Conservation (phyloP, 2,888 invertebrate species). For the Phyllotreta cruciferae region DNA sequence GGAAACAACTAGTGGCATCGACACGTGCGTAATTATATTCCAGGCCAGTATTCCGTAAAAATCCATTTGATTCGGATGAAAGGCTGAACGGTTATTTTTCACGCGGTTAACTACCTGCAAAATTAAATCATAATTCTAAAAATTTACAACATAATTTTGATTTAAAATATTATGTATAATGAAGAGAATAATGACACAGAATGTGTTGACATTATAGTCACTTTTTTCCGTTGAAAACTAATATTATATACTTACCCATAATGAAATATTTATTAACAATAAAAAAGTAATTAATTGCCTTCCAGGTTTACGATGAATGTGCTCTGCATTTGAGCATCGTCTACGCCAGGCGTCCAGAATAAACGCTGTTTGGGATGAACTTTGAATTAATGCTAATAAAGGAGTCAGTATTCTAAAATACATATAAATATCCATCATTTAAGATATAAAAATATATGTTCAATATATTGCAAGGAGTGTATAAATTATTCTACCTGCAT, state of each 20-base stretch:
- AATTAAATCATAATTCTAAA: constrained; percentile 27
- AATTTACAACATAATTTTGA: too few relatives aligned
- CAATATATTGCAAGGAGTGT: background rate
- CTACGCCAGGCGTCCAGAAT: constrained; percentile 77
- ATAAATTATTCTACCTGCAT: background rate
- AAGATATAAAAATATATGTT: background rate
- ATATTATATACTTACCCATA: constrained; percentile 74
- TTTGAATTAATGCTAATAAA: constrained; percentile 75
- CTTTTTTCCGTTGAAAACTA: too few relatives aligned
- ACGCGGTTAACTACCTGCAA: constrained; percentile 72
- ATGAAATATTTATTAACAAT: constrained; percentile 77
- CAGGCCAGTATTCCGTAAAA: constrained; percentile 87
- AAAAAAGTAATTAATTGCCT: constrained; percentile 84
- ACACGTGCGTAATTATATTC: constrained; percentile 87
- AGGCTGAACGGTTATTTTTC: constrained; percentile 80
- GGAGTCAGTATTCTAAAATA: constrained; percentile 68
- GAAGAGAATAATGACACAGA: too few relatives aligned
- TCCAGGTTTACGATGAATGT: constrained; percentile 77
- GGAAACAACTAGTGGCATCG: constrained; percentile 85
- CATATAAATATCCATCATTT: background rate
- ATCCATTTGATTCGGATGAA: constrained; percentile 78
- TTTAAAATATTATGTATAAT: too few relatives aligned
- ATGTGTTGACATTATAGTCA: too few relatives aligned
- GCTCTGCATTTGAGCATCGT: constrained; percentile 71
- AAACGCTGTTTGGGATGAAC: constrained; percentile 77